Evolutionary conservation across 92 coral and sea anemone species (phyloP).

Genomic region (Zoanthus gigantus): DNA sequence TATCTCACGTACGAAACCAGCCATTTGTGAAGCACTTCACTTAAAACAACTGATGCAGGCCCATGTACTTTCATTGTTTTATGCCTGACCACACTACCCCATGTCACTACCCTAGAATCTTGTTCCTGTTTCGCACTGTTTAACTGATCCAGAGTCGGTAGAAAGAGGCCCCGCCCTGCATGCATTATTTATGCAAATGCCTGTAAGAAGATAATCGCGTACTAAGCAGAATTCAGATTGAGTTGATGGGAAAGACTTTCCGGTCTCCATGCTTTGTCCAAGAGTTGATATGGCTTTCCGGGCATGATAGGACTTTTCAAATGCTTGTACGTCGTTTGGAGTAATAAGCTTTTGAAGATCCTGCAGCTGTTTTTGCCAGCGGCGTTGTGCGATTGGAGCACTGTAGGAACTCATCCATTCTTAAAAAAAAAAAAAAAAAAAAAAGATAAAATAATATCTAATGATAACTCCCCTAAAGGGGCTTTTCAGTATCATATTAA

Average conservation of each 20-base stretch:
- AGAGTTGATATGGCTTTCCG: constrained; percentile 42
- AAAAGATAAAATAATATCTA: too few species aligned
- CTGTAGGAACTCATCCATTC: constrained; percentile 41
- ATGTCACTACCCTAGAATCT: too few species aligned
- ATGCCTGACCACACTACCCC: too few species aligned
- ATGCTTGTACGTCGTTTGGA: constrained; percentile 49
- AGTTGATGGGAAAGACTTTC: neutral
- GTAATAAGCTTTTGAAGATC: constrained; percentile 54
- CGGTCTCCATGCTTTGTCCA: constrained; percentile 23
- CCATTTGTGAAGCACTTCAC: constrained; percentile 2
- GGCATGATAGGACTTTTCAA: constrained; percentile 53
- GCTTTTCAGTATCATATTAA: too few species aligned
- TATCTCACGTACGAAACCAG: neutral
- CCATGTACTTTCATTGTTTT: neutral
- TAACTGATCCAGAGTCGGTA: too few species aligned
- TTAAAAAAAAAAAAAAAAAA: too few species aligned
- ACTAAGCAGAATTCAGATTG: neutral
- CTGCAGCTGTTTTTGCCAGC: constrained; percentile 59
- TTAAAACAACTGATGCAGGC: neutral
- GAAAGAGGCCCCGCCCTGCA: neutral
- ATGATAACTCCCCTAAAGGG: too few species aligned
- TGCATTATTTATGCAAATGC: neutral
- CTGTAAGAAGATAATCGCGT: neutral
- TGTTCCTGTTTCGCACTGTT: neutral
- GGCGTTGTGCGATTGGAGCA: constrained; percentile 40